Percentiles rank a stretch among this genome's conserved stretches.
Evolutionary conservation across 1,140 invertebrate species (phyloP).

Genomic region (Temnothorax curvispinosus): DNA sequence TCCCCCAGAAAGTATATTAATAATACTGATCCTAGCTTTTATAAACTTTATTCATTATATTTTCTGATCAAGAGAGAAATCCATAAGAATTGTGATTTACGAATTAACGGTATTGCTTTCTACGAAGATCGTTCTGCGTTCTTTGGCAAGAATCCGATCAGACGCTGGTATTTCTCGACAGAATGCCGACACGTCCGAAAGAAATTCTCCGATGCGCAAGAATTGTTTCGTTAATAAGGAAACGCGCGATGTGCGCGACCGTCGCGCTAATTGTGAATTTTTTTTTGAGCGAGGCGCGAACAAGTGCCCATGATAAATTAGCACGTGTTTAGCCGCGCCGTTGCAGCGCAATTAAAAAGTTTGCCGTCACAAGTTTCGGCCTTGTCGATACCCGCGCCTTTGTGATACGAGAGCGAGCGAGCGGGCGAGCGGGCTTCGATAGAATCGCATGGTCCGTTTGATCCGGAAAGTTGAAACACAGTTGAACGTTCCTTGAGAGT

Average conservation of each 20-base stretch:
- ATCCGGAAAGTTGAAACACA: conserved; percentile 50
- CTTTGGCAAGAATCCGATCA: conserved; percentile 11
- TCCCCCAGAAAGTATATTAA: neutral
- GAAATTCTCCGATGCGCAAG: neutral
- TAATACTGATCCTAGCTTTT: neutral
- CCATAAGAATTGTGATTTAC: conserved; percentile 16
- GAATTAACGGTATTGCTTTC: neutral
- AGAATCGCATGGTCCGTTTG: conserved; percentile 51
- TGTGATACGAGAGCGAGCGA: conserved; percentile 33
- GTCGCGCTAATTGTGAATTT: conserved; percentile 29
- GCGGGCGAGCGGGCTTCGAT: conserved; percentile 39
- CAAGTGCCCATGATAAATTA: conserved; percentile 33
- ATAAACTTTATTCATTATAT: neutral
- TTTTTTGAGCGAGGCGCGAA: neutral
- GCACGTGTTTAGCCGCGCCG: neutral
- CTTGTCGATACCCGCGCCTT: conserved; percentile 32
- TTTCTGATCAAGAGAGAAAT: neutral
- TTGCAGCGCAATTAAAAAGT: conserved; percentile 59
- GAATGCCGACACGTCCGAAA: neutral
- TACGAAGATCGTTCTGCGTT: neutral
- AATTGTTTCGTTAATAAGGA: neutral
- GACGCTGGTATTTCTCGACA: conserved; percentile 2
- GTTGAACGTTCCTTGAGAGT: conserved; percentile 54
- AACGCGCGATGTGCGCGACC: neutral
- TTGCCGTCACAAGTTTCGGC: conserved; percentile 45